Evolutionary conservation across 2,888 invertebrate species (phyloP).

Genomic region (Pristionchus maxplancki): DNA sequence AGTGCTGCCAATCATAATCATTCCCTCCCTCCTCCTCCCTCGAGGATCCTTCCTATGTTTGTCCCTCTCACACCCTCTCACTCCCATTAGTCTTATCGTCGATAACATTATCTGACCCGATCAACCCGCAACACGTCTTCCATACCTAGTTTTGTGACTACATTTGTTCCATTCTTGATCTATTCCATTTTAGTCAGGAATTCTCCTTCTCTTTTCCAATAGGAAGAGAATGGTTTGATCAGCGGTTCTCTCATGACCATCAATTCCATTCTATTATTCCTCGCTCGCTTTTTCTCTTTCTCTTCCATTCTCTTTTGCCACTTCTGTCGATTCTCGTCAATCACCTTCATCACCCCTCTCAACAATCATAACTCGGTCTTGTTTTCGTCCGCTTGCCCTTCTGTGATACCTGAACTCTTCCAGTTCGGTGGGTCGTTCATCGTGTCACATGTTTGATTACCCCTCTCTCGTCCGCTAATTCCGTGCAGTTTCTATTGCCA

Average conservation of each 20-base stretch:
- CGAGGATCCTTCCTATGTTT: background rate
- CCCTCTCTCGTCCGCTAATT: slow-evolving; percentile 16
- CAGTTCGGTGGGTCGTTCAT: background rate
- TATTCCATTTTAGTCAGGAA: background rate
- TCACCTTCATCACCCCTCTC: background rate
- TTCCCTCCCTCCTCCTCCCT: background rate
- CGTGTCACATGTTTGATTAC: slow-evolving; percentile 38
- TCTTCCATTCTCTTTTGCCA: background rate
- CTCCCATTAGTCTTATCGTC: slow-evolving; percentile 4
- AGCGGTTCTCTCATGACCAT: slow-evolving; percentile 22
- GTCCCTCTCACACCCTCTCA: background rate
- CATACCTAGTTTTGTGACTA: background rate
- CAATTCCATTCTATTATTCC: background rate
- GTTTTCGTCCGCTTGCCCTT: background rate
- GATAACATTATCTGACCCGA: background rate
- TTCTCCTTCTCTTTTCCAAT: background rate
- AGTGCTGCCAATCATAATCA: slow-evolving; percentile 2
- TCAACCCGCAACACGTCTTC: background rate
- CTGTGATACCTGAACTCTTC: background rate
- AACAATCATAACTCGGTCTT: background rate
- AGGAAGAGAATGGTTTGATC: background rate
- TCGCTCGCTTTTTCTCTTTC: background rate
- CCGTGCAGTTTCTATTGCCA: background rate
- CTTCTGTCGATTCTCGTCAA: background rate
- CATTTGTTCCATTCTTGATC: slow-evolving; percentile 8